phyloP scores from a whole-genome alignment of 2,113 vertebrate genomes.

The Nibea coibor region DNA sequence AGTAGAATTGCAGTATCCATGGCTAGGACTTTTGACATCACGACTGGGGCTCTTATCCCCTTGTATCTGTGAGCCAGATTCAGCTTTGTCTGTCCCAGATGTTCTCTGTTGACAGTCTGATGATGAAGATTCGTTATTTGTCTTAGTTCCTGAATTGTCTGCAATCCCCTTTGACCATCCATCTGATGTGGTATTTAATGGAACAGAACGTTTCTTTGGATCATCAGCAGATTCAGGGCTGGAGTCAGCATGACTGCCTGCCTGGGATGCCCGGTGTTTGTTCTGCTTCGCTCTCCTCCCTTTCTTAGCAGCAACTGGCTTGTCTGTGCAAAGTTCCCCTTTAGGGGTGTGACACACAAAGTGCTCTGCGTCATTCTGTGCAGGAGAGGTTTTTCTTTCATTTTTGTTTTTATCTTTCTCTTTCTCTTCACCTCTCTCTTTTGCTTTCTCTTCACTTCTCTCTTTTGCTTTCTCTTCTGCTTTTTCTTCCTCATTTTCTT shows the following conservation, averaged over 20 bases:
- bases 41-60: slow-evolving; percentile 9
- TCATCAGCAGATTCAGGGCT: slow-evolving; percentile 57
- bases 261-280: slow-evolving; percentile 53
- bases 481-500: slow-evolving; percentile 42
- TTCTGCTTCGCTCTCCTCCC: slow-evolving; percentile 69
- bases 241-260: slow-evolving; percentile 38
- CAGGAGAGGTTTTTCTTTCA: slow-evolving; percentile 43
- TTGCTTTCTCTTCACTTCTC: slow-evolving; percentile 17
- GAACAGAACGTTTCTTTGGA: slow-evolving; percentile 56
- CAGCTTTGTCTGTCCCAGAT: slow-evolving; percentile 32
- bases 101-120: slow-evolving; percentile 28
- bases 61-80: slow-evolving; percentile 29
- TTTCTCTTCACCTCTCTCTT: slow-evolving; percentile 30
- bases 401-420: slow-evolving; percentile 17
- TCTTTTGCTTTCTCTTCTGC: slow-evolving; percentile 20
- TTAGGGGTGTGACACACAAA: slow-evolving; percentile 32
- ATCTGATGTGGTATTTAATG: slow-evolving; percentile 48
- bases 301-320: slow-evolving; percentile 64
- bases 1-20: slow-evolving; percentile 38
- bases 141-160: slow-evolving; percentile 38
- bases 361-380: slow-evolving; percentile 46
- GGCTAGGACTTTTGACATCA: slow-evolving; percentile 35
- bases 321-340: slow-evolving; percentile 65
- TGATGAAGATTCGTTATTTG: slow-evolving; percentile 35
- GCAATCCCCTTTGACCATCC: slow-evolving; percentile 33